These are phyloP conservation scores for Cephalopholis sonnerati DNA, from an alignment of 2,113 vertebrate species.

Conservation along the genomic window DNA sequence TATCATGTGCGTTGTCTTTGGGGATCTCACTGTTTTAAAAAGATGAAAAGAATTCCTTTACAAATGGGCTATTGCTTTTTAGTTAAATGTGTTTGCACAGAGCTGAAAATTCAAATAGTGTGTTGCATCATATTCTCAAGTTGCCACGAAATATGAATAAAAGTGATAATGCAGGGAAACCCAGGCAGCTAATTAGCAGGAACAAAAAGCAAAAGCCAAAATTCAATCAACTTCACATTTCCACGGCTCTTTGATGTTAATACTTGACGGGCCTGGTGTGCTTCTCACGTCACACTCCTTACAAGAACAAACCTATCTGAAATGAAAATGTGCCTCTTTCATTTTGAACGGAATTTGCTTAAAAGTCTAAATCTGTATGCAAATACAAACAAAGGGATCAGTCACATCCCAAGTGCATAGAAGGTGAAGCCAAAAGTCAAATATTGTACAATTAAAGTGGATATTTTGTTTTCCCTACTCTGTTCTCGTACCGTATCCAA, in stretches of 20 bases:
- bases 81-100: slow-evolving; percentile 31
- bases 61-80: slow-evolving; percentile 7
- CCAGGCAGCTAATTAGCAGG: slow-evolving; percentile 42
- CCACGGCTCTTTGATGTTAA: slow-evolving; percentile 53
- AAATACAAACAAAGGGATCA: slow-evolving; percentile 44
- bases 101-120: not conserved
- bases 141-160: slow-evolving; percentile 35
- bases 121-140: slow-evolving; percentile 30
- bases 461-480: not conserved
- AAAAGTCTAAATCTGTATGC: slow-evolving; percentile 5
- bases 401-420: not conserved
- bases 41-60: slow-evolving; percentile 32
- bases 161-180: slow-evolving; percentile 38
- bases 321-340: slow-evolving; percentile 20
- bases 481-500: not conserved
- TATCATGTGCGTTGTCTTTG: not conserved
- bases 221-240: slow-evolving; percentile 59
- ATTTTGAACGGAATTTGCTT: slow-evolving; percentile 13
- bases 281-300: slow-evolving; percentile 14
- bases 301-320: slow-evolving; percentile 35
- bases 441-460: not conserved
- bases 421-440: slow-evolving; percentile 29
- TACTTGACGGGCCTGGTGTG: slow-evolving; percentile 14
- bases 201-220: slow-evolving; percentile 37
- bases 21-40: slow-evolving; percentile 14